Percentiles rank a stretch among this genome's conserved stretches.
phyloP scores from a whole-genome alignment of 1,140 invertebrate genomes.

The Bombyx mori region ASM3026992v2 NC_085107.1:15294001-15294500 shows the following conservation, averaged over 20 bases:
- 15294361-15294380: neutral
- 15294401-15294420: neutral
- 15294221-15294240: too few relatives aligned
- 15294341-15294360: too few relatives aligned
- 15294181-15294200: neutral
- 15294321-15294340: too few relatives aligned
- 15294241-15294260: too few relatives aligned
- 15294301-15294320: too few relatives aligned
- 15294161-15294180: conserved; percentile 3
- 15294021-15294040: conserved; percentile 37
- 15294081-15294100: conserved; percentile 59
- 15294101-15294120: conserved; percentile 47
- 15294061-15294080: conserved; percentile 22
- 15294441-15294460: conserved; percentile 27
- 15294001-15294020: conserved; percentile 58
- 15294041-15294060: conserved; percentile 17
- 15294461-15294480: conserved; percentile 50
- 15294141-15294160: neutral
- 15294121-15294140: conserved; percentile 4
- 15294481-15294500: conserved; percentile 55
- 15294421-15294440: neutral
- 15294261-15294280: too few relatives aligned
- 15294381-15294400: neutral
- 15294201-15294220: too few relatives aligned
- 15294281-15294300: too few relatives aligned